Evolutionary conservation across 2,113 vertebrate genomes (phyloP), one percentile per base, ranked within the genome.

Genomic region (Gopherus flavomarginatus): DNA sequence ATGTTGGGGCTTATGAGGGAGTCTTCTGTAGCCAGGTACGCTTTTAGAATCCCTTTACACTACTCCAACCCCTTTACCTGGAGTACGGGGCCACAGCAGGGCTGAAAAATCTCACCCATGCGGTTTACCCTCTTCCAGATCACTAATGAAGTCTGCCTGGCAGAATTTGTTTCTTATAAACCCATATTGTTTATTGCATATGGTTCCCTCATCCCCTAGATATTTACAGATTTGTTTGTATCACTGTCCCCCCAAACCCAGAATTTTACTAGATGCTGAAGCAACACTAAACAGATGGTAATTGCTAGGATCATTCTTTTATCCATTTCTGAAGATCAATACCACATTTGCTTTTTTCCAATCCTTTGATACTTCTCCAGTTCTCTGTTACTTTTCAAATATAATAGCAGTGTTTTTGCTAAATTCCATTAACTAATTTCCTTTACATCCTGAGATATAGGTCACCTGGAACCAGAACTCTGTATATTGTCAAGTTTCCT

Each of bases 81-180:
- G 75, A 0, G 0, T 31, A 75, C 29, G 38, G 42, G 38, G 38
- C 31, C 82, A 86, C 6, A 2, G 59, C 47, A 1, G 1, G 3
- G 13, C n/a, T 22, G 19, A 31, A 53, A 77, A 54, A 50, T 75
- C 54, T 50, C 62, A 5, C 19, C n/a, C 79, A 69, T 91, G 72
- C 92, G 89, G 53, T 85, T 69, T 93, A 93, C 87, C 96, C 42
- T 65, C 75, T 95, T 90, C 93, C 89, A 91, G 90, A 96, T 94
- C 89, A 95, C 94, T 96, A 94, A 96, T 93, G 82, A 95, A 95
- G 93, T 90, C 95, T 95, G 79, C 79, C 93, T 92, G 88, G 19
- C 94, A 90, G 79, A 79, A 59, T 29, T 29, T 59, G 57, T 59
- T 59, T 87, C 69, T 96, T 95, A 56, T 93, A 62, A 12, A 62